phyloP scores from a whole-genome alignment of 2,113 vertebrate genomes.

The Romanogobio albipinnatus region DNA sequence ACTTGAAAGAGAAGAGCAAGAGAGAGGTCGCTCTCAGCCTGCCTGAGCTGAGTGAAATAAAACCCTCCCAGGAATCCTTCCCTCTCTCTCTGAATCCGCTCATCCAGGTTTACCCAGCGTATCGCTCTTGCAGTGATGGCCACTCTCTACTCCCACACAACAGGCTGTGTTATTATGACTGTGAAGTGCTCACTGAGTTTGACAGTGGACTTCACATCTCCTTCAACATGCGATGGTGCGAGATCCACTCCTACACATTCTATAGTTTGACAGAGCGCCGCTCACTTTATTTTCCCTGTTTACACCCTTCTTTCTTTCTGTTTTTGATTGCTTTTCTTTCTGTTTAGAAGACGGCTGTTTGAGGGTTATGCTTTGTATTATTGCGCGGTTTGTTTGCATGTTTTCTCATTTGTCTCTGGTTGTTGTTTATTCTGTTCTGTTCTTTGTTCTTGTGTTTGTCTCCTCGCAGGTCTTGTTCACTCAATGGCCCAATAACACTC shows the following conservation, averaged over 20 bases:
- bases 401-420: background rate
- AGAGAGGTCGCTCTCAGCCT: constrained; percentile 48
- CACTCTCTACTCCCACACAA: constrained; percentile 54
- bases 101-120: constrained; percentile 42
- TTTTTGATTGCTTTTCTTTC: constrained; percentile 30
- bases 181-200: constrained; percentile 50
- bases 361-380: constrained; percentile 25
- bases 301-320: background rate
- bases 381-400: background rate
- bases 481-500: background rate
- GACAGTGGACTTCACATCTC: constrained; percentile 53
- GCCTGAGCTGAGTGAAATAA: constrained; percentile 48
- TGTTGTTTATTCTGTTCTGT: constrained; percentile 15
- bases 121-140: constrained; percentile 50
- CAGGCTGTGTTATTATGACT: constrained; percentile 53
- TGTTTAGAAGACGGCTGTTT: constrained; percentile 15
- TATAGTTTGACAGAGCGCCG: constrained; percentile 42
- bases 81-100: constrained; percentile 1
- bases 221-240: constrained; percentile 47
- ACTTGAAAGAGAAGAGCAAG: constrained; percentile 51
- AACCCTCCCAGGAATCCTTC: constrained; percentile 45
- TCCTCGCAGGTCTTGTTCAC: background rate
- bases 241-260: constrained; percentile 59
- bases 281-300: background rate
- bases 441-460: constrained; percentile 2